Evolutionary conservation across 1,140 invertebrate genomes (phyloP), one percentile per base, ranked within the genome.

Genomic region (Augochlora pura): DNA sequence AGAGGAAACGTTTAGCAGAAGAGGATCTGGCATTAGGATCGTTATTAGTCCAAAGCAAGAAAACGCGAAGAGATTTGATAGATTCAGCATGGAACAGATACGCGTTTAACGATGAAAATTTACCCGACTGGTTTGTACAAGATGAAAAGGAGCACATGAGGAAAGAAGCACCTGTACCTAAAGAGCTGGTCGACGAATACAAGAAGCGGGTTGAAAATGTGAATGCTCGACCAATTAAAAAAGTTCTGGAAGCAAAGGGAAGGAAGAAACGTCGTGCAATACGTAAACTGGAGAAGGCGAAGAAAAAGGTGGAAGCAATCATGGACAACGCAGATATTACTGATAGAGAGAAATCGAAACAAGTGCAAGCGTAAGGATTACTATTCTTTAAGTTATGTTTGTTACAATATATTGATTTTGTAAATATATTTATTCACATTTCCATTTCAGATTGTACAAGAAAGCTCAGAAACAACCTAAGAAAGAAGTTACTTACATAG

Each of bases 231-330:
- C 98, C 99, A 21, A 99, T 99, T 64, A 99, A 99, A 92, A 99
- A 99, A 94, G 97, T 99, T 0, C 96, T 98, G 83, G 98, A 99
- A 94, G 99, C 99, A 0, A 99, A 99, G 91, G 97, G 98, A 0
- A 95, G 99, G 64, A 99, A 99, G 94, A 99, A 99, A 95, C 96
- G 96, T 89, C 96, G 97, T 82, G 96, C 97, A 62, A 91, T 97
- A 66, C 96, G 95, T 81, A 96, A 96, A 90, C 92, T 99, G 90
- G 98, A 99, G 86, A 98, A 97, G 88, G 98, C 98, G 0, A 98
- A 98, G 92, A 99, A 99, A 93, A 98, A 98, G 91, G 96, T 98
- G 1, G 98, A 99, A 91, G 94, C 95, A 23, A 94, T 99, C 16
- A 95, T 99, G 92, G 98, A 99, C 60, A 98, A 97, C 90, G 94